Percentiles rank a stretch among this genome's conserved stretches.
phyloP scores from a whole-genome alignment of 2,888 invertebrate genomes.

The Empis stercorea region DNA sequence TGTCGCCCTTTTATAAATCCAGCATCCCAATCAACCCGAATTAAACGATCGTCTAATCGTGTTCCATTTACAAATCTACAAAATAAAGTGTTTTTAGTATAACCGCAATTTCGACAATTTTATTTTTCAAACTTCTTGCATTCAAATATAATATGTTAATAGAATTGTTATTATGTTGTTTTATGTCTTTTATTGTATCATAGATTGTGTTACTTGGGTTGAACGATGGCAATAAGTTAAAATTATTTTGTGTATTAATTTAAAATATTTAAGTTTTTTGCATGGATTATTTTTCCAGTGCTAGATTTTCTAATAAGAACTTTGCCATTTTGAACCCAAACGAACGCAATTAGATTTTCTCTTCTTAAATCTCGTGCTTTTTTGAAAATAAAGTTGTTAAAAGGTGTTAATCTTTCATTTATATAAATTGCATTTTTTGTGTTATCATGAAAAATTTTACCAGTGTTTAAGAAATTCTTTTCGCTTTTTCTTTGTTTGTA shows the following conservation, averaged over 20 bases:
- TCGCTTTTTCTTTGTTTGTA: neutral
- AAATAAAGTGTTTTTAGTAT: conserved; percentile 13
- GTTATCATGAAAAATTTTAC: neutral
- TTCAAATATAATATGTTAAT: neutral
- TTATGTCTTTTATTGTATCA: neutral
- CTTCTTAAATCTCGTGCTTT: neutral
- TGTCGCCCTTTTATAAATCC: conserved; percentile 97
- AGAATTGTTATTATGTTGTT: neutral
- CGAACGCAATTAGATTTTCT: neutral
- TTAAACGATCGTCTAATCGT: conserved; percentile 88
- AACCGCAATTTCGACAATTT: neutral
- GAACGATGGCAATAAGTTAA: neutral
- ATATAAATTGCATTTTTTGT: neutral
- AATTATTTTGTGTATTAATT: neutral
- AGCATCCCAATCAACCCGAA: conserved; percentile 98
- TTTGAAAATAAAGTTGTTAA: neutral
- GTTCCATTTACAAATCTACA: conserved; percentile 95
- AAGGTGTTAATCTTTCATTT: neutral
- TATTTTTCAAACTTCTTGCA: neutral
- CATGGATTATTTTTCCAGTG: neutral
- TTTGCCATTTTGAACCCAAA: neutral
- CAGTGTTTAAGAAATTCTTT: neutral
- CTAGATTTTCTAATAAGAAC: neutral
- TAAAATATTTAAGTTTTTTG: neutral
- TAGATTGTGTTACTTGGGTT: neutral